Percentiles rank a stretch among this genome's conserved stretches.
Conservation (phyloP, 23 tunicate genomes). For the Styela clava region DNA sequence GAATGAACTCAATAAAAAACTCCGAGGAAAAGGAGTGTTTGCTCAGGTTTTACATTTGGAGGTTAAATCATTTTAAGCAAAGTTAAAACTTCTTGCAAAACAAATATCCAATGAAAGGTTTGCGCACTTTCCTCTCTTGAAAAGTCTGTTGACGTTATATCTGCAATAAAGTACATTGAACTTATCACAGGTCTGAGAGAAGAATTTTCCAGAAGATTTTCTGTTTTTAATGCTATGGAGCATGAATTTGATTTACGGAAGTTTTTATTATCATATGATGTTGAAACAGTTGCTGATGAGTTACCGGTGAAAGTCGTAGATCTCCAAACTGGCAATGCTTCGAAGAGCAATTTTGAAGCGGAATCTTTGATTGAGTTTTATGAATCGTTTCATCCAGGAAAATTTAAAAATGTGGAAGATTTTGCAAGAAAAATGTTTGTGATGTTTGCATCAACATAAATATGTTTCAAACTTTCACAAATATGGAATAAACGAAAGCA, state of each 20-base stretch:
- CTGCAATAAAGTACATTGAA: slow-evolving; percentile 13
- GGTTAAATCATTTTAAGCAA: slow-evolving; percentile 33
- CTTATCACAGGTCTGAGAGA: slow-evolving; percentile 14
- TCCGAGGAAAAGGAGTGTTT: slow-evolving; percentile 41
- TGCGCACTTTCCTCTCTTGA: slow-evolving; percentile 29
- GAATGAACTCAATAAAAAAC: slow-evolving; percentile 12
- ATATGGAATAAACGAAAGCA: slow-evolving; percentile 18
- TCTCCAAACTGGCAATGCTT: slow-evolving; percentile 20
- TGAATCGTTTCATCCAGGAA: slow-evolving; percentile 11
- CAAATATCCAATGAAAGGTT: slow-evolving; percentile 12
- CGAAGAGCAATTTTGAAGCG: slow-evolving; percentile 7
- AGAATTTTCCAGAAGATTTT: slow-evolving; percentile 37
- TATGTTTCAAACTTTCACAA: slow-evolving; percentile 28
- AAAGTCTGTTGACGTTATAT: slow-evolving; percentile 2
- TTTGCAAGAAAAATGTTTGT: slow-evolving; percentile 30
- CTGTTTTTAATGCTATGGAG: slow-evolving; percentile 26
- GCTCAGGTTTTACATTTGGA: slow-evolving; percentile 27
- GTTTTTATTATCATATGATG: slow-evolving; percentile 3
- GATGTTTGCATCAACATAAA: slow-evolving; percentile 41
- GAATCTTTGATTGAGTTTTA: slow-evolving; percentile 26
- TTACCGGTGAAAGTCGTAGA: slow-evolving; percentile 29
- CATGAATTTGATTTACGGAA: slow-evolving; percentile 27
- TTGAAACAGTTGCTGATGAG: slow-evolving; percentile 17
- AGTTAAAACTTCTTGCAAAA: slow-evolving; percentile 30
- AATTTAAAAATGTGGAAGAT: slow-evolving; percentile 26